Evolutionary conservation across 1,140 invertebrate genomes (phyloP).

Genomic region (Caenorhabditis briggsae): DNA sequence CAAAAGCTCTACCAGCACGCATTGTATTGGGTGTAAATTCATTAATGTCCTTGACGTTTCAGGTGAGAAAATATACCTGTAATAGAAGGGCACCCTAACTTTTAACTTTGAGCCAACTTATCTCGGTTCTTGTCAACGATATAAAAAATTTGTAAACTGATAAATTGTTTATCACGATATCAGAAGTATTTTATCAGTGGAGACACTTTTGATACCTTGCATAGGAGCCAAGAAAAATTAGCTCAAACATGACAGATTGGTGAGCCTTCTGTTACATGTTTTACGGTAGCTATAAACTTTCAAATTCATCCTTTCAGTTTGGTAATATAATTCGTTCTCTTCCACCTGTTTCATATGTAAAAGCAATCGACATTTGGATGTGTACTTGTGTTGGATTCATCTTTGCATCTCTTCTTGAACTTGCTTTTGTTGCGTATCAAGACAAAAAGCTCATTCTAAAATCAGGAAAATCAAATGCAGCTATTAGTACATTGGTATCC

Average conservation of each 20-base stretch:
- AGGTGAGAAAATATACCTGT: constrained; percentile 61
- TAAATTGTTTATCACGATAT: too few relatives aligned
- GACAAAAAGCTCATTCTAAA: constrained; percentile 64
- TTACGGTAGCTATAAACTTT: not conserved
- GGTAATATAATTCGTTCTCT: constrained; percentile 76
- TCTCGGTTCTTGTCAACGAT: too few relatives aligned
- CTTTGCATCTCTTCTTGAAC: constrained; percentile 75
- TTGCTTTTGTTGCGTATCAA: constrained; percentile 77
- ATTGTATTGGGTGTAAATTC: constrained; percentile 77
- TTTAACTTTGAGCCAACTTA: too few relatives aligned
- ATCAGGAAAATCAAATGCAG: constrained; percentile 54
- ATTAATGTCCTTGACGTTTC: constrained; percentile 76
- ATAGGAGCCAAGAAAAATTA: too few relatives aligned
- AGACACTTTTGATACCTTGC: too few relatives aligned
- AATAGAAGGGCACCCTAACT: too few relatives aligned
- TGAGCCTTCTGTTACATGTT: too few relatives aligned
- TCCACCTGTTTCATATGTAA: constrained; percentile 77
- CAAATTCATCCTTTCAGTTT: constrained; percentile 69
- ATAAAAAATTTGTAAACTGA: too few relatives aligned
- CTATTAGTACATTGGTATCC: constrained; percentile 56
- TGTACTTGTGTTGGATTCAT: constrained; percentile 77
- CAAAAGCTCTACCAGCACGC: constrained; percentile 75
- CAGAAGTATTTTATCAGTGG: too few relatives aligned
- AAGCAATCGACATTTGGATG: constrained; percentile 75
- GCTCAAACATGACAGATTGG: too few relatives aligned